Percentiles rank a stretch among this genome's conserved stretches.
Conservation (phyloP, 2,113 vertebrate genomes). For the Heterochromis multidens region DNA sequence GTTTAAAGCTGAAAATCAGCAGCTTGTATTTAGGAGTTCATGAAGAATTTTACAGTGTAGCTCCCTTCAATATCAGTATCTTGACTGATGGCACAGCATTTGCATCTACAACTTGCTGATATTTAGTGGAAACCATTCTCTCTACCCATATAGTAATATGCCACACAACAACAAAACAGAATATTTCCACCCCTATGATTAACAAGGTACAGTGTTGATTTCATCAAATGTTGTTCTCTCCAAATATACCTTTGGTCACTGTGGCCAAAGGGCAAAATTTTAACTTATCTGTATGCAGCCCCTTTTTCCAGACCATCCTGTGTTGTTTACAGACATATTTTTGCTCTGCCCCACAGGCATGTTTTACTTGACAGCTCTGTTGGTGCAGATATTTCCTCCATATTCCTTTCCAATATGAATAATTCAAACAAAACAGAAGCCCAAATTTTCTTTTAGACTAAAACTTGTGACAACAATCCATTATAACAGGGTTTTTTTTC, state of each 20-base stretch:
- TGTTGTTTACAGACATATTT: background rate
- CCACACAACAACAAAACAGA: background rate
- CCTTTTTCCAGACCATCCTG: background rate
- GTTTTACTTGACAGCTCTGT: background rate
- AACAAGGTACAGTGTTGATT: background rate
- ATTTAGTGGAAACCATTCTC: background rate
- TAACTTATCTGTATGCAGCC: background rate
- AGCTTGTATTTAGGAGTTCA: background rate
- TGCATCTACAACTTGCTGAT: background rate
- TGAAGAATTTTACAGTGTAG: background rate
- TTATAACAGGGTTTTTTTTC: background rate
- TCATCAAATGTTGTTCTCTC: background rate
- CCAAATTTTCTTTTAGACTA: background rate
- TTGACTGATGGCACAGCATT: background rate
- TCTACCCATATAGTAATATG: background rate
- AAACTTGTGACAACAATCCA: background rate
- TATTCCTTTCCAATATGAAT: background rate
- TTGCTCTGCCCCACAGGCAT: background rate
- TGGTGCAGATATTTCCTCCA: background rate
- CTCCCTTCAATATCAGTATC: background rate
- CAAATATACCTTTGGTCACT: background rate
- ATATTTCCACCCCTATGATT: background rate
- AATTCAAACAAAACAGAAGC: background rate
- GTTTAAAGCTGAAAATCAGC: background rate
- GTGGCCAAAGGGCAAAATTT: background rate